Evolutionary conservation across 2,113 vertebrate species (phyloP).

Genomic region (Ardeotis arabs): DNA sequence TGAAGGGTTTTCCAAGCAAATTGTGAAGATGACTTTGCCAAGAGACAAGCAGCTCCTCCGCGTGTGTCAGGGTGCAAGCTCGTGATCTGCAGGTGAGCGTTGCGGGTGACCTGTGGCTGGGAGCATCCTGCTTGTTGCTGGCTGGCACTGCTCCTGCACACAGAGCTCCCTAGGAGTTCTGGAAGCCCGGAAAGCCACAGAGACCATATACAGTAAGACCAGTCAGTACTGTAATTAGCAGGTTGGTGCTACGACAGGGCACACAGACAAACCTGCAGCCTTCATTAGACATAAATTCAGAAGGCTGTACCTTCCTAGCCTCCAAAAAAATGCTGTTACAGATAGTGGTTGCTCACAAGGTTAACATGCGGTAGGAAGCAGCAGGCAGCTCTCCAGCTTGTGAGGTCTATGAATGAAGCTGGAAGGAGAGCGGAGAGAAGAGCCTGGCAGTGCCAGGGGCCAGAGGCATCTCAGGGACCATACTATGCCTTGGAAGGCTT

Average conservation of each 20-base stretch:
- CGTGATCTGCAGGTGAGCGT: not conserved
- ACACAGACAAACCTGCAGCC: not conserved
- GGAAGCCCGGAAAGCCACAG: not conserved
- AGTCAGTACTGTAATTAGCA: not conserved
- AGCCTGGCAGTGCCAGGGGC: not conserved
- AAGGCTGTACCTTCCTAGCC: not conserved
- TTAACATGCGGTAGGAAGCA: not conserved
- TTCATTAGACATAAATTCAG: not conserved
- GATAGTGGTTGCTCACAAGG: not conserved
- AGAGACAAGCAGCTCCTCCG: not conserved
- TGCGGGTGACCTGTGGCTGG: not conserved
- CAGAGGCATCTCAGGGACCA: not conserved
- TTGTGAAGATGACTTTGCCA: not conserved
- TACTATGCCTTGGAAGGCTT: not conserved
- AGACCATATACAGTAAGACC: not conserved
- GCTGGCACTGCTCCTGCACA: not conserved
- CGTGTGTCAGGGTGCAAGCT: not conserved
- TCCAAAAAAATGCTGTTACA: not conserved
- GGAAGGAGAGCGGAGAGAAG: not conserved
- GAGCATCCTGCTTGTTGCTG: not conserved
- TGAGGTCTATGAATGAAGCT: not conserved
- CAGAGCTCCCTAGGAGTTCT: not conserved
- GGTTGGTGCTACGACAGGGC: not conserved
- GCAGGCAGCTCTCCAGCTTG: not conserved
- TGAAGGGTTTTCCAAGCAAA: not conserved